These are phyloP conservation scores for Sitta europaea DNA, from an alignment of 2,113 vertebrate species.

Conservation along the genomic window DNA sequence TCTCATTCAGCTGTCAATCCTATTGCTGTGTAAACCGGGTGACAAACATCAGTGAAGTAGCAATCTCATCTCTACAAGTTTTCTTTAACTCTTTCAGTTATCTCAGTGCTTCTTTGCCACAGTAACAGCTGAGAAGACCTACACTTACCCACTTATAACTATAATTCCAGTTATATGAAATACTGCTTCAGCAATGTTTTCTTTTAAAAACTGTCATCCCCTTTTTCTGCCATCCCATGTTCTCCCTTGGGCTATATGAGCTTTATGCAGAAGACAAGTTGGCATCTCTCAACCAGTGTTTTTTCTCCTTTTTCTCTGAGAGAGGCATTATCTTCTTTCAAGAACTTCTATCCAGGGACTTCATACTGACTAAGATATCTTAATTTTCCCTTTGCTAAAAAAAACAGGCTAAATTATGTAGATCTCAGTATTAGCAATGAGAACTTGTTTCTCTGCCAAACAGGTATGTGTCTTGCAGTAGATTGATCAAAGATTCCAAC, in stretches of 20 bases:
- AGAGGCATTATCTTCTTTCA: neutral
- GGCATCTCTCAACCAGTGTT: neutral
- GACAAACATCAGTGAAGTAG: neutral
- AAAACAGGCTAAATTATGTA: neutral
- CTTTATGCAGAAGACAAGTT: neutral
- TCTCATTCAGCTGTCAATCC: neutral
- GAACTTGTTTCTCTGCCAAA: neutral
- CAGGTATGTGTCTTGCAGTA: neutral
- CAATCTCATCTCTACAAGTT: neutral
- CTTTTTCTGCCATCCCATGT: neutral
- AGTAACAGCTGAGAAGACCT: neutral
- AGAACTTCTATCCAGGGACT: neutral
- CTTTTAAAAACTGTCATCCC: neutral
- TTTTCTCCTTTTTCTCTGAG: neutral
- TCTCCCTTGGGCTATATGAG: neutral
- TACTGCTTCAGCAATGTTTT: neutral
- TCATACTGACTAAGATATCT: neutral
- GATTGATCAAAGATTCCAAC: neutral
- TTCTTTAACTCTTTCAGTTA: neutral
- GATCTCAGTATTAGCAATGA: neutral
- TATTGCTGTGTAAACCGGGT: neutral
- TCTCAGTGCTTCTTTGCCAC: neutral
- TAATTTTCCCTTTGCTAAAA: neutral
- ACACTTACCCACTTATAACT: neutral
- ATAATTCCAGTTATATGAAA: neutral